Evolutionary conservation across 2,888 invertebrate genomes (phyloP).

Genomic region (Emmelina monodactyla): DNA sequence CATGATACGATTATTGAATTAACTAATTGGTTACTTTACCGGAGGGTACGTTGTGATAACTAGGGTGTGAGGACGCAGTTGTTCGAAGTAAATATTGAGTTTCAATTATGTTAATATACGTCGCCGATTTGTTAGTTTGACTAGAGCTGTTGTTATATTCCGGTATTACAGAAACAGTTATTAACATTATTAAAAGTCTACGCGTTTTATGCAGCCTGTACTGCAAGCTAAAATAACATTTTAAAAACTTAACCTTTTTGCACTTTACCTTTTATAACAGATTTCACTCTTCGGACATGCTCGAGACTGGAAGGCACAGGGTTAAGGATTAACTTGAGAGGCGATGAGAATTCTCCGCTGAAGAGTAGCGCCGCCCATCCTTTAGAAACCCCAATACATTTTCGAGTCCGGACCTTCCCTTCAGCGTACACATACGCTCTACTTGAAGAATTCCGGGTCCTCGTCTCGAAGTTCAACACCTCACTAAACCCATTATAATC

Average conservation of each 20-base stretch:
- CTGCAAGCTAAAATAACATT: too few species aligned
- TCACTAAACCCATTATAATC: constrained; percentile 49
- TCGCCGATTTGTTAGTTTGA: too few species aligned
- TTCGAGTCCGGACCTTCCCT: constrained; percentile 27
- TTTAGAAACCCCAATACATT: constrained; percentile 25
- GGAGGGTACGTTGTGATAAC: too few species aligned
- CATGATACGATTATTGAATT: background rate
- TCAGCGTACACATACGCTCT: constrained; percentile 48
- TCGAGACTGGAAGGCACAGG: constrained; percentile 52
- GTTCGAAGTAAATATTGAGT: too few species aligned
- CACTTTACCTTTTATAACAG: constrained; percentile 50
- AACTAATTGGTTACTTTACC: background rate
- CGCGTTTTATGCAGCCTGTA: too few species aligned
- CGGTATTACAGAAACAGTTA: too few species aligned
- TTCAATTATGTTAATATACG: too few species aligned
- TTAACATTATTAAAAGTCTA: too few species aligned
- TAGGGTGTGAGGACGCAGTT: too few species aligned
- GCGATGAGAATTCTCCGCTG: constrained; percentile 30
- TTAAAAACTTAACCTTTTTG: too few species aligned
- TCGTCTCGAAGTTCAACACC: constrained; percentile 49
- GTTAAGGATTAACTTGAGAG: constrained; percentile 43
- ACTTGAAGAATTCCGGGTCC: constrained; percentile 45
- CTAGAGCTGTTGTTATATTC: too few species aligned
- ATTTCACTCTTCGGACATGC: constrained; percentile 48
- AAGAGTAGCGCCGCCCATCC: constrained; percentile 48